Evolutionary conservation across 2,113 vertebrate genomes (phyloP), one percentile per base, ranked within the genome.

Genomic region (Papio anubis): DNA sequence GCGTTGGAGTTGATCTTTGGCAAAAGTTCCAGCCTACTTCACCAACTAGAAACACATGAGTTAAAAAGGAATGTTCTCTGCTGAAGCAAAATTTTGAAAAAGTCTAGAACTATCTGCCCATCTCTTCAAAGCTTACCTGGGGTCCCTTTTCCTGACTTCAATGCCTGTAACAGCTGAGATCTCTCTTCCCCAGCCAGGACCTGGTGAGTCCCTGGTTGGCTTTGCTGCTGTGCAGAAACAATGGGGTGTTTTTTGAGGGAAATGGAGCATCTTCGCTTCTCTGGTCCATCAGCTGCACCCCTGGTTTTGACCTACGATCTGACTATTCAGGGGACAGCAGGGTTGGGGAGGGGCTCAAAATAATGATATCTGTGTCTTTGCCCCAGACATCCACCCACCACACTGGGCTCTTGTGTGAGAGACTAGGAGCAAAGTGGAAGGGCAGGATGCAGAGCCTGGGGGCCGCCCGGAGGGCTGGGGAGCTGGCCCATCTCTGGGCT

Each of bases 281-380:
- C 35, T 2, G 16, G 13, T 18, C 83, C 35, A 16, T 59, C 48
- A 8, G 25, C n/a, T 9, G 27, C 85, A n/a, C 40, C 30, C 75
- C 80, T 30, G 78, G 52, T 32, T 66, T 43, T 6, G 55, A 82
- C 55, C 32, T 14, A 1, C 32, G 75, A 30, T 52, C 81, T 87
- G 75, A 85, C 66, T 8, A 57, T 68, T 30, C 0, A 0, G 61
- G 64, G 89, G 18, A 5, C 0, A 0, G n/a, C 1, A 35, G 59
- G 50, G 23, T 13, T 50, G 5, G 35, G 84, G 48, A 68, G 55
- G 32, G 45, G 17, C 50, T 57, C 38, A 0, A 2, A 64, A 90
- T 55, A 96, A 85, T 16, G 59, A 3, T 3, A 27, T 21, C 96
- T 87, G 61, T 87, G 66, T 97, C 55, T 66, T 16, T 13, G 52